Conservation (phyloP, 2,888 invertebrate genomes). For the Ormyrus rosae region DNA sequence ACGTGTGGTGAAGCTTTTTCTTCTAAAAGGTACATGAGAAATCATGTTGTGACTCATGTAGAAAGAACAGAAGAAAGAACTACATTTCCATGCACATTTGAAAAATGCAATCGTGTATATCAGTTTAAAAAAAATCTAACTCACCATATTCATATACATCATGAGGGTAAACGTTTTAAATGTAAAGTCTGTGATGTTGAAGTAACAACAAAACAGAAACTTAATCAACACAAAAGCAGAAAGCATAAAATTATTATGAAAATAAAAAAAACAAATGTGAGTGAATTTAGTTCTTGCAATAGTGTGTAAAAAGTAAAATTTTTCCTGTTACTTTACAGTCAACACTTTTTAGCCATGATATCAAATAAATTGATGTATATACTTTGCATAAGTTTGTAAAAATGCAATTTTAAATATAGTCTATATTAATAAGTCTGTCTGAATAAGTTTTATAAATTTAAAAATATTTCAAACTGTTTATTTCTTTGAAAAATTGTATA, state of each 20-base stretch:
- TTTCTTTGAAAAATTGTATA: not conserved
- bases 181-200: conserved; percentile 24
- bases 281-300: too few species aligned
- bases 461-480: too few species aligned
- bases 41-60: conserved; percentile 15
- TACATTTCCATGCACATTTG: conserved; percentile 14
- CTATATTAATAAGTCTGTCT: too few species aligned
- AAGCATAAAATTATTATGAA: not conserved
- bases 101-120: conserved; percentile 19
- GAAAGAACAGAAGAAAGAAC: not conserved
- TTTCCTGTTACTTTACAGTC: too few species aligned
- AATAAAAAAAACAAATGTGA: too few species aligned
- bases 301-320: too few species aligned
- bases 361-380: not conserved
- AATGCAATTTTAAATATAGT: not conserved
- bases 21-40: not conserved
- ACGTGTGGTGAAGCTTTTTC: conserved; percentile 14
- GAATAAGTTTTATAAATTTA: too few species aligned
- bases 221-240: conserved; percentile 14
- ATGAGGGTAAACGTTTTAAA: conserved; percentile 27
- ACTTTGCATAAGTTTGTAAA: not conserved
- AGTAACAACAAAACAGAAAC: conserved; percentile 33
- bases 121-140: conserved; percentile 34
- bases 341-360: too few species aligned
- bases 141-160: conserved; percentile 22